A percentile compares a stretch with the other conserved stretches of the same genome.
phyloP scores from a whole-genome alignment of 2,888 invertebrate genomes.

The Morpho helenor region DNA sequence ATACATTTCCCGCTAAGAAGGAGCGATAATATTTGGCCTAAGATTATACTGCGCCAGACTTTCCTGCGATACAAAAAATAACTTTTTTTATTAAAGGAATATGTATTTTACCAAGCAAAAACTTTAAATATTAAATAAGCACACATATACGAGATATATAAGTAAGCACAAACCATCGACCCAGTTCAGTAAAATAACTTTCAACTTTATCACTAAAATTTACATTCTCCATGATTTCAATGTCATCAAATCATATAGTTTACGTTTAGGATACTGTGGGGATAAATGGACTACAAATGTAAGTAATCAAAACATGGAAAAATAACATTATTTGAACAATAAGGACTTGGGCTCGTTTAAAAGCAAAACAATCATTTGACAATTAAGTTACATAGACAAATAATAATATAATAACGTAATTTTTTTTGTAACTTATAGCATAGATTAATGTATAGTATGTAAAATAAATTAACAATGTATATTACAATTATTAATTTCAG shows the following conservation, averaged over 20 bases:
- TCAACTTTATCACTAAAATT: slow-evolving; percentile 84
- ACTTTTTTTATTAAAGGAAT: too few species aligned
- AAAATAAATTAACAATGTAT: too few species aligned
- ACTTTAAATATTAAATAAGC: neutral
- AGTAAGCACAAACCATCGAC: slow-evolving; percentile 81
- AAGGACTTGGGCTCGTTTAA: slow-evolving; percentile 20
- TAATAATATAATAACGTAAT: too few species aligned
- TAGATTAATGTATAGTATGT: too few species aligned
- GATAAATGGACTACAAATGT: slow-evolving; percentile 8
- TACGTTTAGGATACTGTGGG: slow-evolving; percentile 11
- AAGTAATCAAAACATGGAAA: slow-evolving; percentile 19
- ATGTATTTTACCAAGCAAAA: too few species aligned
- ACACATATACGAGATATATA: slow-evolving; percentile 12
- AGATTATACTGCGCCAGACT: slow-evolving; percentile 85
- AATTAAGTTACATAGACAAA: neutral
- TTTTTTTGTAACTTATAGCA: too few species aligned
- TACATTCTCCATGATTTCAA: slow-evolving; percentile 52
- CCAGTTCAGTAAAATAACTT: slow-evolving; percentile 82
- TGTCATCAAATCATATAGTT: neutral
- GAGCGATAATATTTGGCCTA: slow-evolving; percentile 87
- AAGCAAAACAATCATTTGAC: slow-evolving; percentile 18
- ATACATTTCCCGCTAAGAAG: slow-evolving; percentile 88
- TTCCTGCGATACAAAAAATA: slow-evolving; percentile 70
- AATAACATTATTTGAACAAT: slow-evolving; percentile 25
- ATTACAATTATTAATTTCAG: too few species aligned